A percentile compares a stretch with the other conserved stretches of the same genome.
phyloP scores from a whole-genome alignment of 2,113 vertebrate species.

The Donacobius atricapilla region DNA sequence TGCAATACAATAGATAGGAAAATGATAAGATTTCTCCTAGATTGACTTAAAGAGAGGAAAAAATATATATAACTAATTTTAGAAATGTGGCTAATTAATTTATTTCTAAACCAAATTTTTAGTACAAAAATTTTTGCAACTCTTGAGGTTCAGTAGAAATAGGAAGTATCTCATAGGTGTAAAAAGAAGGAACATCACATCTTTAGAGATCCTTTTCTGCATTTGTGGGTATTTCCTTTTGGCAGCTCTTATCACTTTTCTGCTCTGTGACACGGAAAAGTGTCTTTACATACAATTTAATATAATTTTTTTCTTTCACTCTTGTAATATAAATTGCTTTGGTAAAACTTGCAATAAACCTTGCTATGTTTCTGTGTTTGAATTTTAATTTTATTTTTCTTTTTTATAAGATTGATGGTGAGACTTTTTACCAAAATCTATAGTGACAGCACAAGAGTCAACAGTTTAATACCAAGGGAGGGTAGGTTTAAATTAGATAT shows the following conservation, averaged over 20 bases:
- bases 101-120: not conserved
- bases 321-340: not conserved
- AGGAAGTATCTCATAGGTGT: not conserved
- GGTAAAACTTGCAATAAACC: not conserved
- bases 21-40: not conserved
- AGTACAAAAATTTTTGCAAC: accelerated
- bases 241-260: not conserved
- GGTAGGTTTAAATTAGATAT: not conserved
- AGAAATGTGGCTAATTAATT: not conserved
- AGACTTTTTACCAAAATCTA: not conserved
- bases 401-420: accelerated
- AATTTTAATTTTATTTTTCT: too few relatives aligned
- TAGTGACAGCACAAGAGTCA: too few relatives aligned
- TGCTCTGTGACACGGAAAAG: not conserved
- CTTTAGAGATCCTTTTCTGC: not conserved
- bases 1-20: not conserved
- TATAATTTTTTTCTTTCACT: not conserved
- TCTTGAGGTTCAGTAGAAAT: not conserved
- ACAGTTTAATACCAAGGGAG: not conserved
- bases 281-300: not conserved
- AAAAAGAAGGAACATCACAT: not conserved
- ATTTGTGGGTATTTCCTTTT: not conserved
- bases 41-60: not conserved
- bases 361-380: not conserved
- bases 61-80: not conserved